Evolutionary conservation across 2,113 vertebrate genomes (phyloP).

Genomic region (Cyprichromis sp.): DNA sequence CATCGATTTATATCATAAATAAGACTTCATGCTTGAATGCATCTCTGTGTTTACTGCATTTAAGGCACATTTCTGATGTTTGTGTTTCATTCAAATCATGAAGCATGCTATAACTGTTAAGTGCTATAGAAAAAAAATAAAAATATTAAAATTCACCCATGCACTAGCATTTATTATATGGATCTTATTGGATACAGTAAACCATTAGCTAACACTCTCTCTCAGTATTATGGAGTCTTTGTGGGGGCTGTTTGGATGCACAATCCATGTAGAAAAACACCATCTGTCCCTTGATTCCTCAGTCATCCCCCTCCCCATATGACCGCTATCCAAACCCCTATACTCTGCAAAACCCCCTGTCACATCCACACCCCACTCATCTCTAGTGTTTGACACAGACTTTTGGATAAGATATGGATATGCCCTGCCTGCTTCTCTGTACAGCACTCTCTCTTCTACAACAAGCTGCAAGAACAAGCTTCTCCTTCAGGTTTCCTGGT

Average conservation of each 20-base stretch:
- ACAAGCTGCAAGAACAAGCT: not conserved
- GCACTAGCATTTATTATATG: not conserved
- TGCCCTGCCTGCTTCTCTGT: not conserved
- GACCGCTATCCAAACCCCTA: not conserved
- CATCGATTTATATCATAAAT: not conserved
- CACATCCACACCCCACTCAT: not conserved
- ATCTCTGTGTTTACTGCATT: not conserved
- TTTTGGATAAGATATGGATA: not conserved
- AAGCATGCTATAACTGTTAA: not conserved
- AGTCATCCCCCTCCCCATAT: conserved; percentile 2
- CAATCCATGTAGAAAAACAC: conserved; percentile 54
- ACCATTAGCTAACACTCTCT: not conserved
- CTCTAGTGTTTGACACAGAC: not conserved
- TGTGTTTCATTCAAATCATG: not conserved
- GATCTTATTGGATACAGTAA: not conserved
- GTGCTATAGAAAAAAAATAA: not conserved
- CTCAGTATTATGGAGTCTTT: not conserved
- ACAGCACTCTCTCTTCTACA: not conserved
- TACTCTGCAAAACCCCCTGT: not conserved
- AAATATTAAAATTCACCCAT: not conserved
- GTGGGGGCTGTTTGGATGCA: not conserved
- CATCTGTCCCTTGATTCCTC: conserved; percentile 47
- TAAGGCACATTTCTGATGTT: not conserved
- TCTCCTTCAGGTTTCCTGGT: not conserved
- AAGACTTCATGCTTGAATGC: not conserved